Evolutionary conservation across 2,113 vertebrate genomes (phyloP), one percentile per base, ranked within the genome.

Genomic region (Micromys minutus): DNA sequence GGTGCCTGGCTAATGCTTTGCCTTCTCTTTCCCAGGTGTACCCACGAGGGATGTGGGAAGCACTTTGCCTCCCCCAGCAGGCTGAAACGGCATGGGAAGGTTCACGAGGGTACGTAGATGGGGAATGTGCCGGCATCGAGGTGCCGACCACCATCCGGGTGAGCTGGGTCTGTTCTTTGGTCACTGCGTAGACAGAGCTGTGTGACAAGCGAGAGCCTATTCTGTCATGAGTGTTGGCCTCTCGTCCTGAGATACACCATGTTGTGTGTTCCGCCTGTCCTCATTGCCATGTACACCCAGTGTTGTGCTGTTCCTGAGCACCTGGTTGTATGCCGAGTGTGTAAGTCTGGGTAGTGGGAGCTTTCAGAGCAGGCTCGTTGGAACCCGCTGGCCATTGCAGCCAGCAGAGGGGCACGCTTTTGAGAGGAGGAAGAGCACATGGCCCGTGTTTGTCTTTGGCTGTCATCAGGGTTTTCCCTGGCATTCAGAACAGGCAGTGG

Each of bases 31-130:
- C 47, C 15, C 96, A 99, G 99, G 88, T 99, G 99, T 96, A 67
- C 65, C 72, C 97, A 98, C 19, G 98, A 98, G 91, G 99, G 98
- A 94, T 99, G 99, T 72, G 96, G 97, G 15, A 99, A 98, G 91
- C 97, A 97, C 90, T 99, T 99, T 79, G 42, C 98, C 75, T 97
- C 98, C 11, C 97, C 98, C 31, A 98, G 98, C 92, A 97, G 97
- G 89, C 98, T 99, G 72, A 99, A 99, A 84, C 98, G 98, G 52
- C 99, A 99, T 0, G 97, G 98, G 96, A 99, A 98, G 95, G 92
- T 98, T 50, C 99, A 99, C 74, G 94, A 98, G 98, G 99, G 99
- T 99, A 98, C 81, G 94, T 94, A 0, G 61, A 55, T 61, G n/a
- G n/a, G 34, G 50, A 57, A 50, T 1, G 57, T 50, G 61, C 0